Base-by-base conservation (phyloP, 2,888 invertebrate genomes). In the Byasa hedistus region DNA sequence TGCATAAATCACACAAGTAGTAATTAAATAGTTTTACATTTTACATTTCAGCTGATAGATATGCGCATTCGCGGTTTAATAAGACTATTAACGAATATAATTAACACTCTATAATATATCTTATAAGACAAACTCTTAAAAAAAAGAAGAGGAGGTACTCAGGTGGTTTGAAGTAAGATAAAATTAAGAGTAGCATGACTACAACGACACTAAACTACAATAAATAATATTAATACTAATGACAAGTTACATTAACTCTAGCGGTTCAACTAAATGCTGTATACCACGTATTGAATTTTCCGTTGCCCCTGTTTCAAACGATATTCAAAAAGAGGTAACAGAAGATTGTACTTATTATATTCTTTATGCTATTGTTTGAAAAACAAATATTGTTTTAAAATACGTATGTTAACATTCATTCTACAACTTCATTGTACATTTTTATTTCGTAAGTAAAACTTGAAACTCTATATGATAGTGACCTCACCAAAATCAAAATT, bases 211-310 rank as follows among this genome's bases (percentile, higher is more conserved):
- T 86, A 85, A 87, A 79, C 80, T 89, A 89, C 78, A 89, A 91
- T 89, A 89, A 91, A 91, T 90, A 89, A 84, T 86, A 87, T 85
- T 91, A 91, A 88, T 83, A 86, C 91, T 91, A 91, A 90, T 91
- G 91, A 91, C 91, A 90, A 91, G 91, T 91, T 89, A 91, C 82
- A 85, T 82, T 88, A 89, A 78, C 76, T 79, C 91, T 91, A 91
- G 85, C 90, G 89, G 88, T 87, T 88, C 86, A 86, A 84, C 87
- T 89, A 88, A 82, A 79, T 79, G 81, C 81, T 85, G 83, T 82
- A 81, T 81, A 86, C 83, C 83, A 85, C 81, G 74, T 80, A 72
- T 73, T 73, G 75, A 73, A 88, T 89, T 90, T 91, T 91, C 91
- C 86, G 91, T 91, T 91, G 89, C 91, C 91, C 83, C 90, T 91